Conservation (phyloP, 53 echinoderm and acorn worm species). For the Stichopus horrens region DNA sequence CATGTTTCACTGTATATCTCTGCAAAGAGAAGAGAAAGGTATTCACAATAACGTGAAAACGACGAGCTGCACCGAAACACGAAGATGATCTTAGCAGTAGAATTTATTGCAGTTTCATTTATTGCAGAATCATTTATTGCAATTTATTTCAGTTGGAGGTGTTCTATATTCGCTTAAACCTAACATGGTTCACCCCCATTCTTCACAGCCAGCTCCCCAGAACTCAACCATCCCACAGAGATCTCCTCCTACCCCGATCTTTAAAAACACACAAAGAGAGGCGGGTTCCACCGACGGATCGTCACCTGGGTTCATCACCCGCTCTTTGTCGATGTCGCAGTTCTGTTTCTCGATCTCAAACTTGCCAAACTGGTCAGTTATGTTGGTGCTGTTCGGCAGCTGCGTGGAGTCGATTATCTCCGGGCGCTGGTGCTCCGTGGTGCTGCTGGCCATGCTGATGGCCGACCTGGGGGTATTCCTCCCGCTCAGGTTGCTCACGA, state of each 20-base stretch:
- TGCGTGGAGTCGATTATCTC: constrained; percentile 92
- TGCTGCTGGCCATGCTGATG: constrained; percentile 92
- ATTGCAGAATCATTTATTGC: too few species aligned
- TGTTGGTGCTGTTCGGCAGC: constrained; percentile 89
- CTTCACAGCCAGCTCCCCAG: too few species aligned
- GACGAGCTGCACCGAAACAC: too few species aligned
- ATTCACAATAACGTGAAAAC: too few species aligned
- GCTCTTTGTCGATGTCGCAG: constrained; percentile 58
- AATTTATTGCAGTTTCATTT: too few species aligned
- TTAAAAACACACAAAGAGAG: not conserved
- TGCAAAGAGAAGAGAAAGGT: not conserved
- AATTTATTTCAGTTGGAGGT: too few species aligned
- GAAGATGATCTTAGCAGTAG: too few species aligned
- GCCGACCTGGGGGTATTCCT: constrained; percentile 91
- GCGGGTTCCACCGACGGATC: too few species aligned
- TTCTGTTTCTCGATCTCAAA: constrained; percentile 89
- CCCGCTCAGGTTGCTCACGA: constrained; percentile 89
- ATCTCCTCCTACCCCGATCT: not conserved
- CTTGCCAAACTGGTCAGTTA: constrained; percentile 98
- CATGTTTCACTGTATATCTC: constrained; percentile 92
- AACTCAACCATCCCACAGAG: too few species aligned
- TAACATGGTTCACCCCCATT: too few species aligned
- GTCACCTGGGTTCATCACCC: constrained; percentile 38
- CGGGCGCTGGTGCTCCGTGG: constrained; percentile 73
- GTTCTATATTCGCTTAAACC: too few species aligned